Conservation (phyloP, 2,113 vertebrate species). For the Anarrhichthys ocellatus region DNA sequence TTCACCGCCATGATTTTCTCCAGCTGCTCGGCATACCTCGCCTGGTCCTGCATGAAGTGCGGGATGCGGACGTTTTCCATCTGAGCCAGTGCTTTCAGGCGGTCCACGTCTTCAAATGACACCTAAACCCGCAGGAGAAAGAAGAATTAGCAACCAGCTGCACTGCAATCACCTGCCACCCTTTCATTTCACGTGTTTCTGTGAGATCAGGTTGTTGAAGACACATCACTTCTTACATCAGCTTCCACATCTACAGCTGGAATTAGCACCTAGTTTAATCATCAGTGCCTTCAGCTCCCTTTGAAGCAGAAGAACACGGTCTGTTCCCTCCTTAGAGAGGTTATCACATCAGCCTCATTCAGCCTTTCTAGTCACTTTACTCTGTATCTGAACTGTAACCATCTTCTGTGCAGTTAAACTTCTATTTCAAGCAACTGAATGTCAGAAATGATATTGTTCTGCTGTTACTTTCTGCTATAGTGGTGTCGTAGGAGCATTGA, state of each 20-base stretch:
- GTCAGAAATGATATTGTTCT: background rate
- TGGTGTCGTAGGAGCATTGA: background rate
- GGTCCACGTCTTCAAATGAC: constrained; percentile 93
- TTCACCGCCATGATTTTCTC: constrained; percentile 95
- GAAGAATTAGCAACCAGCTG: background rate
- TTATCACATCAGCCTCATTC: constrained; percentile 20
- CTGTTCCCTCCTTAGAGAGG: background rate
- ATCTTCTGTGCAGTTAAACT: background rate
- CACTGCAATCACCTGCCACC: no score
- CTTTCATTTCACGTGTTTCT: no score
- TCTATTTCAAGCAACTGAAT: constrained; percentile 4
- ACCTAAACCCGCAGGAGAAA: constrained; percentile 79
- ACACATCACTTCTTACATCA: constrained; percentile 7
- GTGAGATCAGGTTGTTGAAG: background rate
- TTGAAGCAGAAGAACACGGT: constrained; percentile 7
- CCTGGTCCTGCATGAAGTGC: constrained; percentile 90
- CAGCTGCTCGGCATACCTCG: constrained; percentile 88
- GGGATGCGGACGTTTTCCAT: constrained; percentile 90
- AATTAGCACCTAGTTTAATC: background rate
- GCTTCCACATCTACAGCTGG: background rate
- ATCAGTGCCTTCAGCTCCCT: background rate
- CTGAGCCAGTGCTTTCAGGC: constrained; percentile 86
- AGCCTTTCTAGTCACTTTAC: background rate
- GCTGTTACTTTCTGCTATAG: no score
- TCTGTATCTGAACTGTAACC: background rate